A percentile compares a stretch with the other conserved stretches of the same genome.
phyloP scores from a whole-genome alignment of 2,888 invertebrate genomes.

The Drosophila barbarae region DNA sequence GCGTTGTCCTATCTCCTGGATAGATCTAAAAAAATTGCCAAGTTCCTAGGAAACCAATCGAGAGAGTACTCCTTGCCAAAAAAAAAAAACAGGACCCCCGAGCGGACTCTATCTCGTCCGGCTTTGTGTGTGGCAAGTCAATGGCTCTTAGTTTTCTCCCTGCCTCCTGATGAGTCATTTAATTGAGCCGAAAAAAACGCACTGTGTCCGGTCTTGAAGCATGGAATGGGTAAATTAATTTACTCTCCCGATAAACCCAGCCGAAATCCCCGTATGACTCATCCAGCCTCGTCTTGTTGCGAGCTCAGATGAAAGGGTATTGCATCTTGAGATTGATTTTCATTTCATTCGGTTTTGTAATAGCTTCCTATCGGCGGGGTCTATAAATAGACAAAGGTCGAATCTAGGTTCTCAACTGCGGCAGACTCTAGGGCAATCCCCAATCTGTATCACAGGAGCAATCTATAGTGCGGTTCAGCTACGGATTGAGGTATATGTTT shows the following conservation, averaged over 20 bases:
- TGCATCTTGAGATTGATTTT: constrained; percentile 14
- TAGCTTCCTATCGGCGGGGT: constrained; percentile 9
- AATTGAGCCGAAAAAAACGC: constrained; percentile 67
- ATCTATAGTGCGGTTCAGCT: background rate
- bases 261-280: constrained; percentile 48
- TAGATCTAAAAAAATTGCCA: constrained; percentile 60
- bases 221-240: constrained; percentile 62
- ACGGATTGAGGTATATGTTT: background rate
- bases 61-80: constrained; percentile 36
- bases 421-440: constrained; percentile 35
- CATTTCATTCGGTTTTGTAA: constrained; percentile 29
- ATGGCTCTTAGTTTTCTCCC: constrained; percentile 23
- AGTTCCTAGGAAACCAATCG: constrained; percentile 54
- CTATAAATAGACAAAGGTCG: constrained; percentile 36
- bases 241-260: constrained; percentile 51
- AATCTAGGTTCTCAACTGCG: constrained; percentile 23
- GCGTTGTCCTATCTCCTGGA: constrained; percentile 51
- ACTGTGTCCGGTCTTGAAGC: constrained; percentile 52
- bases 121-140: constrained; percentile 48
- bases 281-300: constrained; percentile 26
- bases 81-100: constrained; percentile 7
- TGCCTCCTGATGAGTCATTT: constrained; percentile 66
- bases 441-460: constrained; percentile 22
- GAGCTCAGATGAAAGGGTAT: constrained; percentile 18
- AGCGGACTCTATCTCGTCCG: constrained; percentile 14